These are phyloP conservation scores for Ceriagrion tenellum DNA, from an alignment of 2,888 invertebrate species.

Conservation along the genomic window DNA sequence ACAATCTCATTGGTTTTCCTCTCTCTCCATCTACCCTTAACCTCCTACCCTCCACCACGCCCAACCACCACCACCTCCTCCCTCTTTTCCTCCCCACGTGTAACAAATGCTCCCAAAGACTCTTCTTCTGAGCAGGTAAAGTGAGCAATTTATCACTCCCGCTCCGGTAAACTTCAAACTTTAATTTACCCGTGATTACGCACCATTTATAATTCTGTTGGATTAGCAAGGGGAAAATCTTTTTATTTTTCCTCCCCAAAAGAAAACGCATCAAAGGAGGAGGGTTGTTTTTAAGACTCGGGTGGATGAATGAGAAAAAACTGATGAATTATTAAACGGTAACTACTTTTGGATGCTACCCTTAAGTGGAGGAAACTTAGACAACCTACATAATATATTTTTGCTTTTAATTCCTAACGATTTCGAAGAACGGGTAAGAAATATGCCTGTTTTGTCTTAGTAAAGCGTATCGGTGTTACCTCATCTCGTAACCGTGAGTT, in stretches of 20 bases:
- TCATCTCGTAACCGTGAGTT: not conserved
- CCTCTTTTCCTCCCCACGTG: not conserved
- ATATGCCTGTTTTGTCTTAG: too few relatives aligned
- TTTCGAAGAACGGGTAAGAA: too few relatives aligned
- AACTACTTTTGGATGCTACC: too few relatives aligned
- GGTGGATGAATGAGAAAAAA: too few relatives aligned
- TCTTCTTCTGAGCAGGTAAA: not conserved
- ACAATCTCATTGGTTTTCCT: not conserved
- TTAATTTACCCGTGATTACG: constrained; percentile 7
- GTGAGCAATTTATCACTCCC: not conserved
- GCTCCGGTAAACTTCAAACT: constrained; percentile 11
- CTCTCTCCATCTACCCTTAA: not conserved
- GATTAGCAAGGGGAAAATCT: not conserved
- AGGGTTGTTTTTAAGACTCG: too few relatives aligned
- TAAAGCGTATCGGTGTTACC: too few relatives aligned
- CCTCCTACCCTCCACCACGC: too few relatives aligned
- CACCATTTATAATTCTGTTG: not conserved
- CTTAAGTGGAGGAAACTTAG: too few relatives aligned
- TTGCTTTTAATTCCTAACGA: too few relatives aligned
- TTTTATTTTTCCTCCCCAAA: not conserved
- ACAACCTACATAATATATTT: too few relatives aligned
- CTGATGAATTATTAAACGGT: too few relatives aligned
- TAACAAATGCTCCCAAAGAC: constrained; percentile 21
- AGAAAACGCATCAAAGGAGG: not conserved
- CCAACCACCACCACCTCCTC: not conserved